Percentiles rank a stretch among this genome's conserved stretches.
These are phyloP conservation scores for Rambutsinella grinnellia DNA, from an alignment of 2,888 invertebrate species.

Conservation along the genomic window DNA sequence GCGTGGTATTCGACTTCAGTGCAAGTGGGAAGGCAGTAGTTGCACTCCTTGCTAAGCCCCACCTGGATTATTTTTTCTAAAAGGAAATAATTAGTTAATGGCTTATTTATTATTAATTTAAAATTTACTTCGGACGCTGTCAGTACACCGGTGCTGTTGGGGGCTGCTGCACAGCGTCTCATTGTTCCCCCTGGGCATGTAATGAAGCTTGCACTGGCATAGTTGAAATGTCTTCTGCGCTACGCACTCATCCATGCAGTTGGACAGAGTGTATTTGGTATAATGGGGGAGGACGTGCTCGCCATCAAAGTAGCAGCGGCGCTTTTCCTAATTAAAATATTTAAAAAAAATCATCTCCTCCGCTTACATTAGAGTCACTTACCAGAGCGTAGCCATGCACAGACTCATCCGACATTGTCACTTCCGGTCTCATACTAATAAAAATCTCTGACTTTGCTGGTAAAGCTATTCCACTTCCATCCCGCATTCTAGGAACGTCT, in stretches of 20 bases:
- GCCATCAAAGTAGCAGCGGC: slow-evolving; percentile 60
- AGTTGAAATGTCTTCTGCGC: slow-evolving; percentile 37
- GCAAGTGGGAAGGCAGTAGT: slow-evolving; percentile 52
- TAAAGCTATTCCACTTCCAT: slow-evolving; percentile 4
- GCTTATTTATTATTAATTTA: background rate
- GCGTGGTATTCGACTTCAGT: slow-evolving; percentile 54
- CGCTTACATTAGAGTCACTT: background rate
- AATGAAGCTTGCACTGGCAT: slow-evolving; percentile 58
- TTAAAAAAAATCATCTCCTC: slow-evolving; percentile 4
- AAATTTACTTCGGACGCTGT: slow-evolving; percentile 49
- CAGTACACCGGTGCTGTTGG: slow-evolving; percentile 43
- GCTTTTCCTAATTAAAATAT: slow-evolving; percentile 50
- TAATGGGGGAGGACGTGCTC: slow-evolving; percentile 46
- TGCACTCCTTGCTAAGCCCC: slow-evolving; percentile 13
- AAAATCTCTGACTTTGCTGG: slow-evolving; percentile 10
- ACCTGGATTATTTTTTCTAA: slow-evolving; percentile 9
- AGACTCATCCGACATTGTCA: slow-evolving; percentile 47
- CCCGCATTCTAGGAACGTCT: slow-evolving; percentile 15
- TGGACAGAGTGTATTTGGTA: slow-evolving; percentile 56
- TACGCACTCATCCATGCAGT: slow-evolving; percentile 62
- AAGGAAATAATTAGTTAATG: slow-evolving; percentile 1
- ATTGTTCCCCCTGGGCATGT: slow-evolving; percentile 59
- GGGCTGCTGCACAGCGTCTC: background rate
- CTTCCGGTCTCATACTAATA: slow-evolving; percentile 41
- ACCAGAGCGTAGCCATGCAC: slow-evolving; percentile 7